Percentiles rank a stretch among this genome's conserved stretches.
Evolutionary conservation across 2,888 invertebrate genomes (phyloP).

Genomic region (Myopa testacea): DNA sequence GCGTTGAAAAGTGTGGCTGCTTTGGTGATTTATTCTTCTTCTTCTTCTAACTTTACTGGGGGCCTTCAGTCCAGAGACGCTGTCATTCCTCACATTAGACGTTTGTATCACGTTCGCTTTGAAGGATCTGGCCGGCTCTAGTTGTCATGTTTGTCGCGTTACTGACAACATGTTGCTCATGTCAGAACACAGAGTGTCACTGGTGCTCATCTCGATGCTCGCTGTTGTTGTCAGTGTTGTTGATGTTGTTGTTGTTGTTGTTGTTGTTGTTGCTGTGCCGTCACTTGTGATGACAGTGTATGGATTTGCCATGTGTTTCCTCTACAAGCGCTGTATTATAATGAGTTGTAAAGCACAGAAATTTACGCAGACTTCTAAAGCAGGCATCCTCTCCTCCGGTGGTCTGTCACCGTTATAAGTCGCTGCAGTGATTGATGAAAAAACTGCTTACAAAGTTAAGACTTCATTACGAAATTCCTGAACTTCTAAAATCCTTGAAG

Average conservation of each 20-base stretch:
- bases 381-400: background rate
- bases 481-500: too few relatives aligned
- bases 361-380: too few relatives aligned
- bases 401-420: background rate
- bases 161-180: constrained; percentile 48
- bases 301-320: constrained; percentile 23
- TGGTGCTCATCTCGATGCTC: background rate
- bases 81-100: background rate
- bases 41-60: background rate
- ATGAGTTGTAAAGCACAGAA: too few relatives aligned
- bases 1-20: constrained; percentile 9
- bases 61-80: background rate
- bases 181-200: constrained; percentile 34
- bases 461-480: too few relatives aligned
- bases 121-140: constrained; percentile 45
- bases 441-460: too few relatives aligned
- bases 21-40: background rate
- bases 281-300: constrained; percentile 7
- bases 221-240: background rate
- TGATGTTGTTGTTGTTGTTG: background rate
- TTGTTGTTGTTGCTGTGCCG: background rate
- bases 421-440: too few relatives aligned
- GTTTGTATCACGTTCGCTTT: background rate
- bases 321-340: background rate
- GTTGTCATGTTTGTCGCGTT: constrained; percentile 51